Evolutionary conservation across 2,113 vertebrate species (phyloP), one percentile per base, ranked within the genome.

Genomic region (Gnathonemus longibarbis): DNA sequence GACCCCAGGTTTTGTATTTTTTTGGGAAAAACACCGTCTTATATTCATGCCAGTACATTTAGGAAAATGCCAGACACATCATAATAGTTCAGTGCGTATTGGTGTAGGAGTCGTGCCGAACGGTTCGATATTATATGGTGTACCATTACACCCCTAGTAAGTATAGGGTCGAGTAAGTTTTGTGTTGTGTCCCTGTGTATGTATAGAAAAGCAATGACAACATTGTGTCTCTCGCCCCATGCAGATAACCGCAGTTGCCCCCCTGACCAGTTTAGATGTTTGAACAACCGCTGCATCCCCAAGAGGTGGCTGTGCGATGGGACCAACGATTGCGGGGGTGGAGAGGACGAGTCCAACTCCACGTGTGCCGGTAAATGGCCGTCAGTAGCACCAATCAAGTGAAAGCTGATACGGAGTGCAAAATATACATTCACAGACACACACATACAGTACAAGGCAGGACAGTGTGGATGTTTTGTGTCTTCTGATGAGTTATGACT

Each of bases 241-340:
- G 58, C 93, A 99, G 98, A 97, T 91, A 99, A 99, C 94, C 98
- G 98, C 86, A 98, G 96, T 70, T 99, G 98, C 93, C 97, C 97
- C 52, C 93, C 95, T 70, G 97, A 98, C 94, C 98, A 99, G 84
- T 99, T 99, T 94, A 98, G 98, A 94, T 99, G 98, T 93, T 96
- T 94, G 91, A 99, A 97, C 95, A 99, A 99, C 91, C 98, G 97
- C 89, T 99, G 98, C 91, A 99, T 99, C 92, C 98, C 98, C 88
- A 99, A 99, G 94, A 96, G 95, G 89, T 99, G 98, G 98, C 97
- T 99, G 87, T 99, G 98, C 88, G 98, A 99, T 89, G 98, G 98
- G 94, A 96, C 97, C 15, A 97, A 98, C 93, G 98, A 99, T 90
- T 99, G 98, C 90, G 97, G 97, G 0, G 97, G 94, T 92, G 96